These are phyloP conservation scores for Strongylocentrotus purpuratus DNA, from an alignment of 35 echinoderm and acorn worm genomes.

Conservation along the genomic window DNA sequence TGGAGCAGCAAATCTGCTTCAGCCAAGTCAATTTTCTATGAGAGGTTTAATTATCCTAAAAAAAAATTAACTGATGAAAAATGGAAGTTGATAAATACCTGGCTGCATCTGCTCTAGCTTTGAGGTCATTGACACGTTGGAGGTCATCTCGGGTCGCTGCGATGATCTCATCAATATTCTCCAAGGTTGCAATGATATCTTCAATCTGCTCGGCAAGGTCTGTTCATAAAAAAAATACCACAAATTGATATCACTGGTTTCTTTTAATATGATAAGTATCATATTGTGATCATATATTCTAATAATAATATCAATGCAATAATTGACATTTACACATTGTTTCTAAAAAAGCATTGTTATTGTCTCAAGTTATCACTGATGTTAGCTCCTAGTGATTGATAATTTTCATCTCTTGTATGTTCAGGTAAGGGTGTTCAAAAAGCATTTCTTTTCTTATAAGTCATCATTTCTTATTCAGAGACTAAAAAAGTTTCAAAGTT, in stretches of 20 bases:
- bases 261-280: no score
- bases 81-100: conserved; percentile 54
- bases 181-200: conserved; percentile 70
- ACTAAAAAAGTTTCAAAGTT: neutral
- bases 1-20: neutral
- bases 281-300: no score
- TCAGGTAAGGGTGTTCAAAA: neutral
- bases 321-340: neutral
- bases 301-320: no score
- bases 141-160: conserved; percentile 85
- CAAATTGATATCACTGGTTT: neutral
- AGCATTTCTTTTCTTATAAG: neutral
- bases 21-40: neutral
- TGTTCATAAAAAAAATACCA: conserved; percentile 26
- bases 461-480: neutral
- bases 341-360: neutral
- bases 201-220: conserved; percentile 85
- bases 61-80: neutral
- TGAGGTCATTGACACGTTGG: conserved; percentile 64
- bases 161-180: conserved; percentile 91
- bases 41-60: neutral
- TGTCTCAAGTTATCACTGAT: neutral
- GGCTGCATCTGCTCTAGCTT: conserved; percentile 84
- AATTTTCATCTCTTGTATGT: neutral
- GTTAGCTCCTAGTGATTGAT: neutral